Evolutionary conservation across 2,113 vertebrate genomes (phyloP), one percentile per base, ranked within the genome.

Genomic region (Calyptommatus sinebrachiatus): DNA sequence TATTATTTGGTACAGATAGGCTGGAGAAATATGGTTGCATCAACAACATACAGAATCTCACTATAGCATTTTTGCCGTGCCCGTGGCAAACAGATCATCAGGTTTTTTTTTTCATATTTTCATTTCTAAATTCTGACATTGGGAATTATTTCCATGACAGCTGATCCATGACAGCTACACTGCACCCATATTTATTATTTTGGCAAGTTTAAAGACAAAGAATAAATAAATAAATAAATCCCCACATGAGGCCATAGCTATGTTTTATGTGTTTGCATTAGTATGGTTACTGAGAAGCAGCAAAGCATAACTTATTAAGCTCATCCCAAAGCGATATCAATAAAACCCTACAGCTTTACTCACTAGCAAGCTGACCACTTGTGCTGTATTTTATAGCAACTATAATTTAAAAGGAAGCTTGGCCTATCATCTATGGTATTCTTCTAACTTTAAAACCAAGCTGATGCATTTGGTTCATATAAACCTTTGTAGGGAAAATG

Each of bases 381-480:
- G 62, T 5, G 2, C 24, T 31, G 63, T 65, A 4, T 14, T 75
- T 5, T 4, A 66, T 29, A 53, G 24, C 77, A 89, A 82, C 65
- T 5, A 41, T 68, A 48, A 0, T 6, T 73, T 65, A 86, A 74
- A 9, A 26, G 16, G 71, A 81, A 16, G 0, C 7, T 85, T 80
- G 29, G 81, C 78, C 65, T 45, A 68, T 73, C 68, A 0, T 3
- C 74, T 63, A 4, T 87, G 83, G 61, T 80, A 48, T 65, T 84
- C 60, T 80, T 80, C 65, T 81, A 21, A 20, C n/a, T 82, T 29
- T 9, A 66, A 84, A 86, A 31, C 71, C 46, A 50, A 79, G 62
- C 29, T 53, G 31, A 29, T 76, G 50, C 26, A 65, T 18, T 80
- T 87, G 41, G 21, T 1, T 2, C 0, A 0, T 10, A 77, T 69